Evolutionary conservation across 1,140 invertebrate genomes (phyloP).

Genomic region (Eubasilissa regina): DNA sequence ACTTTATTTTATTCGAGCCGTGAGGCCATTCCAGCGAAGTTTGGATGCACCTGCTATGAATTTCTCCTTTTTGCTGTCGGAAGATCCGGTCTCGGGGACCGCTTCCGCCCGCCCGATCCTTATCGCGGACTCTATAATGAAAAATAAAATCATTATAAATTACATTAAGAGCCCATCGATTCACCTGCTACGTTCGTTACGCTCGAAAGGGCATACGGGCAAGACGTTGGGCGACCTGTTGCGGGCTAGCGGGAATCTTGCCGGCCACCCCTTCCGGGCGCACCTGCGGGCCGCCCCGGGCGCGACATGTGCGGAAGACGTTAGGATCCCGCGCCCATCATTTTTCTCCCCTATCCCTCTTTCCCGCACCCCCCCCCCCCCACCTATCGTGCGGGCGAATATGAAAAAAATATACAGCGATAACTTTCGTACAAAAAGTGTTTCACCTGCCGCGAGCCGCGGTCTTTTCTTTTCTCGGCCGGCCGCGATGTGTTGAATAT

Average conservation of each 20-base stretch:
- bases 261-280: conserved; percentile 33
- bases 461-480: conserved; percentile 42
- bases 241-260: conserved; percentile 29
- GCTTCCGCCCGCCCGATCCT: conserved; percentile 60
- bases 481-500: conserved; percentile 33
- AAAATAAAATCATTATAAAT: conserved; percentile 56
- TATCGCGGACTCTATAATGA: conserved; percentile 40
- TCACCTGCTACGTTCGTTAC: conserved; percentile 71
- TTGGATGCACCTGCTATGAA: conserved; percentile 53
- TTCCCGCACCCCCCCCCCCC: neutral
- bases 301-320: conserved; percentile 72
- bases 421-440: conserved; percentile 39
- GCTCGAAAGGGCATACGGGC: conserved; percentile 68
- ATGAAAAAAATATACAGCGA: conserved; percentile 18
- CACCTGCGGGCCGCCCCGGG: conserved; percentile 63
- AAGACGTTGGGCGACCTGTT: conserved; percentile 49
- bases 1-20: too few species aligned
- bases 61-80: conserved; percentile 49
- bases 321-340: conserved; percentile 58
- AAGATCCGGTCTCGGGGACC: conserved; percentile 56
- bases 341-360: neutral
- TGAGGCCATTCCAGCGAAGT: neutral
- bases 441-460: conserved; percentile 45
- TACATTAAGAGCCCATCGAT: conserved; percentile 64
- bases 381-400: conserved; percentile 31